Evolutionary conservation across 1,140 invertebrate species (phyloP), one percentile per base, ranked within the genome.

Genomic region (Zaprionus lachaisei): DNA sequence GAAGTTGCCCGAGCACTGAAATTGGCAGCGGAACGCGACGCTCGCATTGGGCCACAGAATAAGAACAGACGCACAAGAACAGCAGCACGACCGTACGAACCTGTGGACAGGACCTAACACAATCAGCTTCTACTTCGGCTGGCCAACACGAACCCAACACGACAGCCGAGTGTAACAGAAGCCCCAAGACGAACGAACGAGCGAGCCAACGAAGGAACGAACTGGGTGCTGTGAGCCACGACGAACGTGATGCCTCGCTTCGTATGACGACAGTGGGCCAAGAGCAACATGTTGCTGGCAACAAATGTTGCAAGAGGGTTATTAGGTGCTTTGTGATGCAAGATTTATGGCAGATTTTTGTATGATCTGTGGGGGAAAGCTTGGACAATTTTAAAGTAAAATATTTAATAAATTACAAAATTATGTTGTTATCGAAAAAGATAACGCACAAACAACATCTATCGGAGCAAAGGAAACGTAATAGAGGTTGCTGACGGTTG

Each of bases 1-100:
- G 80, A 91, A 81, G 86, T 91, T 91, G 86, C 74, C 87, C 86
- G 86, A 91, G 86, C 87, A 91, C 86, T 91, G 82, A 91, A 86
- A 64, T 73, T 82, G 73, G 55, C 71, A 63, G 61, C 74, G 71
- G 63, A 73, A 77, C 77, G 82, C 85, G 63, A 63, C 49, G 61
- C 62, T 84, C 81, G 84, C 84, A 89, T 89, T 90, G 85, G 84
- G 72, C 72, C 72, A 72, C 37, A 58, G 41, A 68, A 65, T 41
- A 67, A 47, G 62, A 65, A 57, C 58, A 61, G 66, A 51, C 11
- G 47, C 28, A 67, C 44, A 57, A 56, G 64, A 28, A 67, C 66
- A 68, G 38, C 66, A 60, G 44, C 60, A 28, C 41, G n/a, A 37
- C 66, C 26, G 22, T 14, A 14, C 22, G 26, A 55, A 34, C 15